A percentile compares a stretch with the other conserved stretches of the same genome.
phyloP scores from a whole-genome alignment of 2,888 invertebrate species.

The Lordiphosa andalusiaca region DNA sequence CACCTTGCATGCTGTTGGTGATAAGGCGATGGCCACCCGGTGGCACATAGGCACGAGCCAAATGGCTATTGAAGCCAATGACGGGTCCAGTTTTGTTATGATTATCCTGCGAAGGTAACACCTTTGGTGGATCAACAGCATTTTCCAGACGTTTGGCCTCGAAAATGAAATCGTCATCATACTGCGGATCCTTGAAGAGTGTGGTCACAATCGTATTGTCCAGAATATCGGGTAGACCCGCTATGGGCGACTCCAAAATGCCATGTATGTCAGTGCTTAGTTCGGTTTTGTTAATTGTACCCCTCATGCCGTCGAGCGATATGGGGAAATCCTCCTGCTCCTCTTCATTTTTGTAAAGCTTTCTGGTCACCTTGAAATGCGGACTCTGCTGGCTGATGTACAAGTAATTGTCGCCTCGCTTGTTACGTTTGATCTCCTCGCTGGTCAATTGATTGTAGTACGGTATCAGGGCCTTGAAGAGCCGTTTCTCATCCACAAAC shows the following conservation, averaged over 20 bases:
- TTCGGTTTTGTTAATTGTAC: constrained; percentile 87
- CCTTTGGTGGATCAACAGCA: constrained; percentile 30
- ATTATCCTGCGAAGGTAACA: constrained; percentile 20
- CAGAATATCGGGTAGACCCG: constrained; percentile 23
- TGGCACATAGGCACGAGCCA: constrained; percentile 22
- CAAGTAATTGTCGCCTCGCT: constrained; percentile 92
- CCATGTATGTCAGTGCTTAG: constrained; percentile 86
- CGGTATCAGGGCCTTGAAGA: constrained; percentile 90
- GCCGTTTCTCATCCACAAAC: constrained; percentile 96
- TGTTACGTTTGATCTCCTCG: constrained; percentile 93
- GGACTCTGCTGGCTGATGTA: constrained; percentile 89
- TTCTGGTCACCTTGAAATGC: constrained; percentile 86
- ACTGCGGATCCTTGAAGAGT: constrained; percentile 27
- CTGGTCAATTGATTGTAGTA: constrained; percentile 90
- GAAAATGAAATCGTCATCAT: constrained; percentile 32
- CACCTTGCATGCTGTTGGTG: constrained; percentile 25
- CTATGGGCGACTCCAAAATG: constrained; percentile 22
- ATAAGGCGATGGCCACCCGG: constrained; percentile 29
- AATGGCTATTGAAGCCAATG: constrained; percentile 30
- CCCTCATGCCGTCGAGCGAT: constrained; percentile 90
- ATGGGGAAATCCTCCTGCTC: constrained; percentile 82
- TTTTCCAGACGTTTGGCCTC: constrained; percentile 25
- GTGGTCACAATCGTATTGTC: constrained; percentile 27
- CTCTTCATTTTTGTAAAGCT: constrained; percentile 84
- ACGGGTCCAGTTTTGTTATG: constrained; percentile 27